Conservation (phyloP, 2,113 vertebrate species). For the Nibea coibor region DNA sequence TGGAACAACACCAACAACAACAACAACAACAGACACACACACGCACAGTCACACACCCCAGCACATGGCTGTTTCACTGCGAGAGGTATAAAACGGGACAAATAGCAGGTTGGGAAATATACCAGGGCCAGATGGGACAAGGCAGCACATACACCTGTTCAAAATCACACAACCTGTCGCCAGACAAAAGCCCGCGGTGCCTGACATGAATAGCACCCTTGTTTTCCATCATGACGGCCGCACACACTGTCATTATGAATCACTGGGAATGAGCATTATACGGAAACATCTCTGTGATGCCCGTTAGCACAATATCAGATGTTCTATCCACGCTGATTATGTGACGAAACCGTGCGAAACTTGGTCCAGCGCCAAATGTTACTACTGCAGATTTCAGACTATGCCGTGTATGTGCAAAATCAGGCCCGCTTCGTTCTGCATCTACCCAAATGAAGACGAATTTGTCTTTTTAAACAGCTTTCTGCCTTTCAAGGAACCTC, state of each 20-base stretch:
- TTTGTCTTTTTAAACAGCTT: conserved; percentile 51
- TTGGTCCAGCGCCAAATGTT: not conserved
- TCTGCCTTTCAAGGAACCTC: conserved; percentile 50
- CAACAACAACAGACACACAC: not conserved
- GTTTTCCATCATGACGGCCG: conserved; percentile 58
- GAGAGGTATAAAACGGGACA: conserved; percentile 60
- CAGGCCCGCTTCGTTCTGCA: conserved; percentile 10
- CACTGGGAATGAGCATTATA: conserved; percentile 40
- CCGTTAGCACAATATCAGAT: conserved; percentile 16
- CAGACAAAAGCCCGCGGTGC: conserved; percentile 54
- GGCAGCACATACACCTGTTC: conserved; percentile 69
- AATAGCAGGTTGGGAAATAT: conserved; percentile 67
- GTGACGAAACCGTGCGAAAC: not conserved
- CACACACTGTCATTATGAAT: conserved; percentile 59
- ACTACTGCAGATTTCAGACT: not conserved
- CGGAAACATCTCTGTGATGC: conserved; percentile 6
- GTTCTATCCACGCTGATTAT: conserved; percentile 5
- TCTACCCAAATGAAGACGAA: conserved; percentile 40
- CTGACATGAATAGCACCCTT: conserved; percentile 53
- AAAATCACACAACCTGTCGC: conserved; percentile 69
- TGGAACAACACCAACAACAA: conserved; percentile 50
- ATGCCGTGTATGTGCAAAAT: not conserved
- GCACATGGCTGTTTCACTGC: conserved; percentile 33
- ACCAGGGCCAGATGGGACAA: conserved; percentile 70
- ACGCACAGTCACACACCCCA: not conserved